A percentile compares a stretch with the other conserved stretches of the same genome.
phyloP scores from a whole-genome alignment of 30 jellyfish, hydroid and myxozoan species.

The Aurelia sp. region DNA sequence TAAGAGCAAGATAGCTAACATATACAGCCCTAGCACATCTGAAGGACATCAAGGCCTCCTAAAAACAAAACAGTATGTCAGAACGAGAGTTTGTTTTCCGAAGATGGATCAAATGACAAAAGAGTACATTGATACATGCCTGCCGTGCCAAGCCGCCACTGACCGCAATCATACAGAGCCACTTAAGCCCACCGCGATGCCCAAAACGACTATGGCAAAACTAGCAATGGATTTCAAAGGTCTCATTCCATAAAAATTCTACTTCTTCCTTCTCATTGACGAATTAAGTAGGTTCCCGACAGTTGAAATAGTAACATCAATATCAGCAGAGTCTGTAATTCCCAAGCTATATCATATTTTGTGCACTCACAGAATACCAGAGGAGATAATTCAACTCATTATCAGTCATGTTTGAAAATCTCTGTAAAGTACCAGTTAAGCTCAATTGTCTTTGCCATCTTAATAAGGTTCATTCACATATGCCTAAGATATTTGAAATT shows the following conservation, averaged over 20 bases:
- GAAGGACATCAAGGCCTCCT: conserved; percentile 11
- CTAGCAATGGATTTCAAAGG: conserved; percentile 39
- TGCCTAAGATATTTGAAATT: too few relatives aligned
- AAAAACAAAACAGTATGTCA: neutral
- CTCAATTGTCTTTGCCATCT: too few relatives aligned
- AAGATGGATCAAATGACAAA: neutral
- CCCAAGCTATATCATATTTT: too few relatives aligned
- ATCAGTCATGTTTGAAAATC: too few relatives aligned
- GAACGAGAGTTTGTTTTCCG: conserved; percentile 4
- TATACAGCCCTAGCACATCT: conserved; percentile 1
- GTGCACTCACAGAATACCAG: too few relatives aligned
- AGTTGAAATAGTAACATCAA: too few relatives aligned
- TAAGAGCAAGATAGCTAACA: too few relatives aligned
- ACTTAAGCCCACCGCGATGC: conserved; percentile 17
- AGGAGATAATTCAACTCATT: too few relatives aligned
- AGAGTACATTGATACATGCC: conserved; percentile 12
- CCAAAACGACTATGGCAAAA: conserved; percentile 37
- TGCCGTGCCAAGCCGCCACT: conserved; percentile 22
- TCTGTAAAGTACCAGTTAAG: too few relatives aligned
- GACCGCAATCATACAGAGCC: conserved; percentile 46
- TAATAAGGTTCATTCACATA: too few relatives aligned
- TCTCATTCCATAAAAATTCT: conserved; percentile 8
- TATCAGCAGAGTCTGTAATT: too few relatives aligned
- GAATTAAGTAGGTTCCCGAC: too few relatives aligned
- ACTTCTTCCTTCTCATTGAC: conserved; percentile 41